Conservation (phyloP, 2,888 invertebrate species). For the Troglohyphantes excavatus region DNA sequence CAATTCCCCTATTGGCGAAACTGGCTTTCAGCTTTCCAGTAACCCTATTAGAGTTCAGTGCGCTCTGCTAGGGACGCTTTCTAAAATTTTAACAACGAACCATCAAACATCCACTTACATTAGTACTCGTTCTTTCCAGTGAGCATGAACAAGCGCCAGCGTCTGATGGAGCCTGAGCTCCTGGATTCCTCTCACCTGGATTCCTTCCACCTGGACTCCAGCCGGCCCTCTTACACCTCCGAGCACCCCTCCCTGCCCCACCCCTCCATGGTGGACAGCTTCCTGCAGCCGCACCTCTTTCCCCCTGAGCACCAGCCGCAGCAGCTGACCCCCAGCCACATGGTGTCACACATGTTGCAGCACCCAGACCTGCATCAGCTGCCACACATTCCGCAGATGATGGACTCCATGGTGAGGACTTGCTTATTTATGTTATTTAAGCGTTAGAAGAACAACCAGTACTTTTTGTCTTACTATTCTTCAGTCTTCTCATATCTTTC, state of each 20-base stretch:
- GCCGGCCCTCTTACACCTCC: conserved; percentile 29
- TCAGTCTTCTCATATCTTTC: no score
- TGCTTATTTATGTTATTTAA: no score
- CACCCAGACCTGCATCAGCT: conserved; percentile 53
- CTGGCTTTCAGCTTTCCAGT: no score
- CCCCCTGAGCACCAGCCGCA: conserved; percentile 32
- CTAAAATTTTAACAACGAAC: neutral
- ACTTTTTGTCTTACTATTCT: no score
- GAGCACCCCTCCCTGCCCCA: conserved; percentile 14
- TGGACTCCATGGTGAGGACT: conserved; percentile 56
- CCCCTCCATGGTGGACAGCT: conserved; percentile 45
- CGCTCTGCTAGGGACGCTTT: no score
- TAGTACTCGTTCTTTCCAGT: neutral
- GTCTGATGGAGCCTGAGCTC: conserved; percentile 13
- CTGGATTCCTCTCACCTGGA: conserved; percentile 42
- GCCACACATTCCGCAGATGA: conserved; percentile 57
- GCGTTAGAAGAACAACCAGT: no score
- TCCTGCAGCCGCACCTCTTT: conserved; percentile 30
- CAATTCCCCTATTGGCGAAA: no score
- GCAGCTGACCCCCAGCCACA: conserved; percentile 8
- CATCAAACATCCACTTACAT: neutral
- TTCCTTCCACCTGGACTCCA: conserved; percentile 37
- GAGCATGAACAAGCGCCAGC: conserved; percentile 1
- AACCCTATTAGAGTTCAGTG: no score
- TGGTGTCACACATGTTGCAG: conserved; percentile 48